Conservation (phyloP, 2,113 vertebrate species). For the Sprattus sprattus region DNA sequence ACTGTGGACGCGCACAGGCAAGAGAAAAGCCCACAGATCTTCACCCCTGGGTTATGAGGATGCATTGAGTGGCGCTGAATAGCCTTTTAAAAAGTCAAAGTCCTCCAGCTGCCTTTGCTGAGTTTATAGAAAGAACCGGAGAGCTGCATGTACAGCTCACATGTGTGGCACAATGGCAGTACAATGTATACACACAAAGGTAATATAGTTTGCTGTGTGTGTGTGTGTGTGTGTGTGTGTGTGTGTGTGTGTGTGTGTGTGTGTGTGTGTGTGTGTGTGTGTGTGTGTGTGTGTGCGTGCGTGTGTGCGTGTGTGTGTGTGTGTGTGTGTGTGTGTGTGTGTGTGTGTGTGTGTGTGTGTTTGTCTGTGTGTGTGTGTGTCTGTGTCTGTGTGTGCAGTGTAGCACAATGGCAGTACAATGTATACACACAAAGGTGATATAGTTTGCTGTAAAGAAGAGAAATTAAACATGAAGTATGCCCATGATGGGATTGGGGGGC, state of each 20-base stretch:
- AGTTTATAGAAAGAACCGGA: background rate
- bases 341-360: no score
- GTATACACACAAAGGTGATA: background rate
- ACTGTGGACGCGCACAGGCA: conserved; percentile 51
- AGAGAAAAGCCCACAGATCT: conserved; percentile 64
- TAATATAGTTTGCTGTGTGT: background rate
- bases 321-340: no score
- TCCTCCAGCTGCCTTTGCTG: background rate
- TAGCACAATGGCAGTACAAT: background rate
- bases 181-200: no score
- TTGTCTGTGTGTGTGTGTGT: no score
- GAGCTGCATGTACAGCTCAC: background rate
- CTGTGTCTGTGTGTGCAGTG: no score
- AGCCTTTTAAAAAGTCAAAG: background rate
- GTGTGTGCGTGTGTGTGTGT: no score
- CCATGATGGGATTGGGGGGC: background rate
- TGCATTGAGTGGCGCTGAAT: conserved; percentile 52
- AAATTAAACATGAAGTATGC: background rate
- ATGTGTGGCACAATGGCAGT: background rate
- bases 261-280: no score
- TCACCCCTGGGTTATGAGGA: conserved; percentile 67
- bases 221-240: no score
- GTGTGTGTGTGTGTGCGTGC: no score
- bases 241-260: no score
- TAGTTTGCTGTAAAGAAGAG: background rate